A percentile compares a stretch with the other conserved stretches of the same genome.
Evolutionary conservation across 2,888 invertebrate species (phyloP).

Genomic region (Pocota personata): DNA sequence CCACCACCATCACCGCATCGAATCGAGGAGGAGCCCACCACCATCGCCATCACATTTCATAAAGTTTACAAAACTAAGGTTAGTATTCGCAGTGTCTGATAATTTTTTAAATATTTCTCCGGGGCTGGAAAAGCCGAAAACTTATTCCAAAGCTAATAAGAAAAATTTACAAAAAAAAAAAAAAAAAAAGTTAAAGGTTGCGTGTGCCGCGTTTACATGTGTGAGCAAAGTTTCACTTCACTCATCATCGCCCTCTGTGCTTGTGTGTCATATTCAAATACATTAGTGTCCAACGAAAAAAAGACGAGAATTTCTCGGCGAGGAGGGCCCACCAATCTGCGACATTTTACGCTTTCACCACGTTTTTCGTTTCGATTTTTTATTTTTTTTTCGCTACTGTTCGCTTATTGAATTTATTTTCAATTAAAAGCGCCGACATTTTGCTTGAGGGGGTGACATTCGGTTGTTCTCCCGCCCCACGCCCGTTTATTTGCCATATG

Average conservation of each 20-base stretch:
- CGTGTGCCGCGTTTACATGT: conserved; percentile 66
- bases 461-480: background rate
- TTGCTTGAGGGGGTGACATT: conserved; percentile 23
- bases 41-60: conserved; percentile 32
- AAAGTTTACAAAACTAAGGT: conserved; percentile 63
- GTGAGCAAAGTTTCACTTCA: conserved; percentile 58
- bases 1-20: conserved; percentile 30
- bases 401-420: conserved; percentile 28
- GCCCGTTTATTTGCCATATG: background rate
- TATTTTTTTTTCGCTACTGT: background rate
- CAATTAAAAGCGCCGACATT: conserved; percentile 22
- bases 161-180: background rate
- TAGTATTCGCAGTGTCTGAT: conserved; percentile 51
- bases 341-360: conserved; percentile 59
- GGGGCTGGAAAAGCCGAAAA: background rate
- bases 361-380: conserved; percentile 20
- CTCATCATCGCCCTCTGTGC: conserved; percentile 43
- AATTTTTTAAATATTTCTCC: background rate
- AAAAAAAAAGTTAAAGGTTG: conserved; percentile 34
- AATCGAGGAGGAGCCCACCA: conserved; percentile 39
- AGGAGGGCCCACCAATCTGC: conserved; percentile 17
- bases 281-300: conserved; percentile 25
- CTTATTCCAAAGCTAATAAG: background rate
- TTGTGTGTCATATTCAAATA: conserved; percentile 67
- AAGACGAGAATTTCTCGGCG: conserved; percentile 20